Evolutionary conservation across 1,140 invertebrate genomes (phyloP).

Genomic region (Hesperophylax magnus): DNA sequence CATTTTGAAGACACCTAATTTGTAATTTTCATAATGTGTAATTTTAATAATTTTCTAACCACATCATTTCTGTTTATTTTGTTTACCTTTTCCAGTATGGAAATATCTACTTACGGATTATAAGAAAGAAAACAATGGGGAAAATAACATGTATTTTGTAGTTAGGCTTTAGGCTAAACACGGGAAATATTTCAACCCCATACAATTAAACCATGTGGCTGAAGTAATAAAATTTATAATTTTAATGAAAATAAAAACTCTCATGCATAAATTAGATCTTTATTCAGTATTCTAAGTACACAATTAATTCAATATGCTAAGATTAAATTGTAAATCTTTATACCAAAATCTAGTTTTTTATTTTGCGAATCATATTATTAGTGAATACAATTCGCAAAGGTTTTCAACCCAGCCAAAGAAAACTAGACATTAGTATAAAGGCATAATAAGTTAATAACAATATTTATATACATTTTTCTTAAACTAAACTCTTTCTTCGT

Average conservation of each 20-base stretch:
- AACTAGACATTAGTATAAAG: constrained; percentile 25
- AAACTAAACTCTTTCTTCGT: not conserved
- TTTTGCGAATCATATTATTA: constrained; percentile 15
- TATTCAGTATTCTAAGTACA: constrained; percentile 8
- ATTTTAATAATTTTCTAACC: too few species aligned
- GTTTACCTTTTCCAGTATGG: too few species aligned
- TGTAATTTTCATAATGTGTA: too few species aligned
- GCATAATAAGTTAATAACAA: constrained; percentile 14
- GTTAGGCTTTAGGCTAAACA: too few species aligned
- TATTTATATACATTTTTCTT: constrained; percentile 24
- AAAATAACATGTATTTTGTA: too few species aligned
- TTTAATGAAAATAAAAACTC: not conserved
- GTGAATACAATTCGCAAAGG: constrained; percentile 17
- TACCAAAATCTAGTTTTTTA: constrained; percentile 16
- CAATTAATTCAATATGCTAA: not conserved
- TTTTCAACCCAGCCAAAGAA: constrained; percentile 23
- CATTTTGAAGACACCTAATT: too few species aligned
- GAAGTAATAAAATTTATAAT: not conserved
- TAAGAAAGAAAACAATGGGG: too few species aligned
- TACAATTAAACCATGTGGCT: too few species aligned
- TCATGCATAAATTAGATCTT: not conserved
- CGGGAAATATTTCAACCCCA: too few species aligned
- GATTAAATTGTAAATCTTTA: constrained; percentile 10
- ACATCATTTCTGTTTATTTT: too few species aligned
- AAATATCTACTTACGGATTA: too few species aligned